Conservation (phyloP, 2,113 vertebrate species). For the Cinclus mexicanus region DNA sequence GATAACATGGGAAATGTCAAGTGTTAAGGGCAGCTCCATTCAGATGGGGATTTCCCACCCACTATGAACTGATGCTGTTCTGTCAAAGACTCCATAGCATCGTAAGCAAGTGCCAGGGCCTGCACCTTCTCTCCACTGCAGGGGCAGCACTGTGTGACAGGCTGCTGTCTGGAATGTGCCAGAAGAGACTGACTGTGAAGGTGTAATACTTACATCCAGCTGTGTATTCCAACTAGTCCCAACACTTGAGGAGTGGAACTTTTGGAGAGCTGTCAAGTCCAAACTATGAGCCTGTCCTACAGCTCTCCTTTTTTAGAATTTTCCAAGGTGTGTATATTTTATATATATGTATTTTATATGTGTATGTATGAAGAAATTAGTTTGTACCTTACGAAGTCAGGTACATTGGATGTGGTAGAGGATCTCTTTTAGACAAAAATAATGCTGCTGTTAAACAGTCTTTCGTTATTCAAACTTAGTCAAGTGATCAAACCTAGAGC, state of each 20-base stretch:
- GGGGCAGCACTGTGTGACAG: neutral
- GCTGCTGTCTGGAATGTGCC: neutral
- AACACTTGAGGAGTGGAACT: neutral
- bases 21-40: neutral
- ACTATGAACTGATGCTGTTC: neutral
- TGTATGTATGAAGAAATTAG: neutral
- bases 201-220: neutral
- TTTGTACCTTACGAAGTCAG: neutral
- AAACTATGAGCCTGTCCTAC: neutral
- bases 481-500: neutral
- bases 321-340: neutral
- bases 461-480: neutral
- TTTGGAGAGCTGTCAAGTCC: neutral
- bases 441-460: neutral
- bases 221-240: neutral
- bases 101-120: neutral
- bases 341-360: no score
- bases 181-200: neutral
- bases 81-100: rapidly evolving
- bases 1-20: neutral
- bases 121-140: rapidly evolving
- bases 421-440: neutral
- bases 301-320: neutral
- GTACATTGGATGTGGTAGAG: neutral
- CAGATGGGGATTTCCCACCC: neutral